phyloP scores from a whole-genome alignment of 2,888 invertebrate genomes.

The Corbicula japonica region DNA sequence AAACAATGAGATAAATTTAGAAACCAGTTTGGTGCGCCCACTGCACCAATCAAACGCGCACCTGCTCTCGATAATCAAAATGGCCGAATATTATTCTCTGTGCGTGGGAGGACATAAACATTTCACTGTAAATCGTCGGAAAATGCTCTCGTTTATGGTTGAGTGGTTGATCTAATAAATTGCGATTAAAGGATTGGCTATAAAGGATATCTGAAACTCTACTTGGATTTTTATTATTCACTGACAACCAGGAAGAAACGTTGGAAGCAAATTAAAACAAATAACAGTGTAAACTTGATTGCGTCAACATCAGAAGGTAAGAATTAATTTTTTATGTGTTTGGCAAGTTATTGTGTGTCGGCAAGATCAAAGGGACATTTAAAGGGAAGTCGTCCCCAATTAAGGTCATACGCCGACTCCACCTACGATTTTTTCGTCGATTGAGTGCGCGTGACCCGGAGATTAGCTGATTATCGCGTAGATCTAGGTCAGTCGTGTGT shows the following conservation, averaged over 20 bases:
- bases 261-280: no score
- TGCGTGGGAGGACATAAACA: conserved; percentile 64
- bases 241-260: no score
- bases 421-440: conserved; percentile 18
- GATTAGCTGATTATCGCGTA: no score
- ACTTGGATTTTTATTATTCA: no score
- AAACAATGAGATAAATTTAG: conserved; percentile 23
- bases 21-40: not conserved
- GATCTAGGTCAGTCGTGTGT: conserved; percentile 23
- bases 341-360: no score
- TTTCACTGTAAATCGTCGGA: conserved; percentile 48
- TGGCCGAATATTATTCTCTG: conserved; percentile 46
- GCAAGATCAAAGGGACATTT: conserved; percentile 13
- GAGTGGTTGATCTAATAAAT: conserved; percentile 25
- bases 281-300: no score
- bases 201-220: not conserved
- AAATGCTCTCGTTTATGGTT: conserved; percentile 26
- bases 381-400: not conserved
- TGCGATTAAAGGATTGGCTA: conserved; percentile 1
- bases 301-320: no score
- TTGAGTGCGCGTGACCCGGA: conserved; percentile 30
- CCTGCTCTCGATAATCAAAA: conserved; percentile 58
- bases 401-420: conserved; percentile 9
- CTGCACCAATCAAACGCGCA: conserved; percentile 47
- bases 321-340: no score